Conservation (phyloP, 2,113 vertebrate genomes). For the Hyla sarda region DNA sequence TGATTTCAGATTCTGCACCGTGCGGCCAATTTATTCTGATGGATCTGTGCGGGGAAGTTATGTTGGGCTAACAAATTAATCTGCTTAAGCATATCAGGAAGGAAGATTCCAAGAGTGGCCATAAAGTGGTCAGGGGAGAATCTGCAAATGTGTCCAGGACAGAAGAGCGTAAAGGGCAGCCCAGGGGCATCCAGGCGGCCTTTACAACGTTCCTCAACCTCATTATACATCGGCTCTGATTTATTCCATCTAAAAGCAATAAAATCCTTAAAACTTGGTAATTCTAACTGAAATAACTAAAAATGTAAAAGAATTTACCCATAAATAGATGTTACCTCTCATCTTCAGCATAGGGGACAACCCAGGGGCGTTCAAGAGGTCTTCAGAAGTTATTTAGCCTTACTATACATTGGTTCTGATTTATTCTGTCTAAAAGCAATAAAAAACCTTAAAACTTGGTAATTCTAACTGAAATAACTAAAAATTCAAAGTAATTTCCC, state of each 20-base stretch:
- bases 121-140: slow-evolving; percentile 29
- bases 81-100: slow-evolving; percentile 55
- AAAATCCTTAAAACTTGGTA: background rate
- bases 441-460: no score
- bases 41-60: slow-evolving; percentile 55
- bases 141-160: background rate
- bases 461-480: no score
- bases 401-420: no score
- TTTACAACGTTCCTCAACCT: background rate
- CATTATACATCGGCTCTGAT: background rate
- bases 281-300: no score
- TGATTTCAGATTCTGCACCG: slow-evolving; percentile 54
- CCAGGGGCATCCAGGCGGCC: background rate
- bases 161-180: background rate
- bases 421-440: no score
- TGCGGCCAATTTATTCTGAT: slow-evolving; percentile 55
- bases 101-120: slow-evolving; percentile 10
- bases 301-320: no score
- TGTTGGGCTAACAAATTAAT: slow-evolving; percentile 60
- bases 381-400: no score
- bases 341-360: no score
- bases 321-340: no score
- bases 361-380: no score
- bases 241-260: background rate
- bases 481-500: no score